These are phyloP conservation scores for Prunella fulvescens DNA, from an alignment of 2,113 vertebrate genomes.

Conservation along the genomic window DNA sequence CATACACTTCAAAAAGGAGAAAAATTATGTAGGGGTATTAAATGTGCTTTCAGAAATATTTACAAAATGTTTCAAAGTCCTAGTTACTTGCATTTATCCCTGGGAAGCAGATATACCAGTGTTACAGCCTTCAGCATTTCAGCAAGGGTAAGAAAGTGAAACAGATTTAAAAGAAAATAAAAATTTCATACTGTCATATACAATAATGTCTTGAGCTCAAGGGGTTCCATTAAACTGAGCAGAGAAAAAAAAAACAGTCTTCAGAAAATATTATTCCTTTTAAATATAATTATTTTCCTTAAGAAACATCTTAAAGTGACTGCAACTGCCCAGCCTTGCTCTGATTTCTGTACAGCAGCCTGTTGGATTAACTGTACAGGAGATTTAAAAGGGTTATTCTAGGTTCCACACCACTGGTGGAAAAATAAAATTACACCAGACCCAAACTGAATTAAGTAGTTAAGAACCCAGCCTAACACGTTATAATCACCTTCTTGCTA, in stretches of 20 bases:
- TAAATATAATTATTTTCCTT: neutral
- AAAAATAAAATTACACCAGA: constrained; percentile 17
- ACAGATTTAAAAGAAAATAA: neutral
- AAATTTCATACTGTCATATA: neutral
- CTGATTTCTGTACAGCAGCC: neutral
- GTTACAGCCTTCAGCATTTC: neutral
- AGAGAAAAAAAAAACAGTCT: neutral
- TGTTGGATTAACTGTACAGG: neutral
- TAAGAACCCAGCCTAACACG: neutral
- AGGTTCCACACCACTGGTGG: neutral
- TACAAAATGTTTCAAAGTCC: neutral
- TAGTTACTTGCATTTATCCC: neutral
- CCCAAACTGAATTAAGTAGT: constrained; percentile 17
- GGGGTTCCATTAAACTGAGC: neutral
- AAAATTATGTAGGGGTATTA: neutral
- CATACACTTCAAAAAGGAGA: neutral
- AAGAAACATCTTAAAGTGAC: neutral
- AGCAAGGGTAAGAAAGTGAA: neutral
- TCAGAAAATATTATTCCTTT: neutral
- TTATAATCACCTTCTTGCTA: neutral
- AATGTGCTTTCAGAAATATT: neutral
- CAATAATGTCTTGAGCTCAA: neutral
- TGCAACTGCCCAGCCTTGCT: neutral
- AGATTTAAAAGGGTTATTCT: constrained; percentile 15
- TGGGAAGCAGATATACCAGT: neutral